These are phyloP conservation scores for Leistus spinibarbis DNA, from an alignment of 2,888 invertebrate genomes.

Conservation along the genomic window DNA sequence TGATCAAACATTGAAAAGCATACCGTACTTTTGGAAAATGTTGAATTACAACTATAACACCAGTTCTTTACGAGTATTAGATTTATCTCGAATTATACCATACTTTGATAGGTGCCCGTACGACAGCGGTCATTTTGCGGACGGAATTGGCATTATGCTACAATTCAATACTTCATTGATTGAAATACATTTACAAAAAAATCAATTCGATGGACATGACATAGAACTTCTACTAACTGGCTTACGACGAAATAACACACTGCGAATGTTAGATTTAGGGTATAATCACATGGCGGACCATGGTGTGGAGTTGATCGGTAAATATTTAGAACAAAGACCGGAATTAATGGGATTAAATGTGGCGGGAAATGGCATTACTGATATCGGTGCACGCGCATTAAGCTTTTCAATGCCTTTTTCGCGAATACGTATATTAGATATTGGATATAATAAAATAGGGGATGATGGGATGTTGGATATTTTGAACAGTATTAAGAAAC, in stretches of 20 bases:
- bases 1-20: constrained; percentile 62
- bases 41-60: constrained; percentile 46
- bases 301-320: constrained; percentile 61
- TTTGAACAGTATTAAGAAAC: constrained; percentile 64
- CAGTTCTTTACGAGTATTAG: constrained; percentile 51
- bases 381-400: constrained; percentile 64
- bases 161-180: constrained; percentile 57
- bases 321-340: constrained; percentile 62
- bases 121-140: constrained; percentile 49
- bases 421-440: constrained; percentile 63
- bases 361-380: constrained; percentile 63
- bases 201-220: constrained; percentile 65
- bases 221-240: constrained; percentile 63
- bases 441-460: constrained; percentile 63
- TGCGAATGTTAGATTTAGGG: constrained; percentile 65
- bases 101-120: constrained; percentile 46
- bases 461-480: constrained; percentile 62
- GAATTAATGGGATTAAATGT: constrained; percentile 61
- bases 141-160: constrained; percentile 50
- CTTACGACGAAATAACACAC: constrained; percentile 58
- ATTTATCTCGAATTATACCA: constrained; percentile 56
- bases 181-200: constrained; percentile 66
- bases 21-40: constrained; percentile 61
- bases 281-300: constrained; percentile 67
- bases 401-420: constrained; percentile 64